phyloP scores from a whole-genome alignment of 2,797 vertebrate species.

The Siniperca obscura region DNA sequence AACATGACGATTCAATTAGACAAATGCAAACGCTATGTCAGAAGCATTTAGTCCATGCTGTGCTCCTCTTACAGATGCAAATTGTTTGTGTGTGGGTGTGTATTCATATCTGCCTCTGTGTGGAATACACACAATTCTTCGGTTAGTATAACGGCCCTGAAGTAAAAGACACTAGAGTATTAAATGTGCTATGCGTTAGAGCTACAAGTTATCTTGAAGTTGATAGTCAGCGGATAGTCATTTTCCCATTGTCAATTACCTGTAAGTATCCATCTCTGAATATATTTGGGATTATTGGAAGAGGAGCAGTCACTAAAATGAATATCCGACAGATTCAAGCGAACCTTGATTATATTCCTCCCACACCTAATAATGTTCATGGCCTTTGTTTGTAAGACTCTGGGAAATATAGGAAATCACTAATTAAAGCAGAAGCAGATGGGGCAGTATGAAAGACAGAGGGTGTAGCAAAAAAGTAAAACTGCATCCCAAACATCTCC shows the following conservation, averaged over 20 bases:
- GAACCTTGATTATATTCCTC: constrained; percentile 7
- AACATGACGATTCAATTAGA: constrained; percentile 63
- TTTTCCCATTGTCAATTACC: constrained; percentile 10
- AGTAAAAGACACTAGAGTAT: constrained; percentile 26
- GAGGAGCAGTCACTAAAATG: background rate
- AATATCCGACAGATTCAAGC: constrained; percentile 1
- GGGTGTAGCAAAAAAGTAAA: background rate
- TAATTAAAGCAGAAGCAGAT: constrained; percentile 21
- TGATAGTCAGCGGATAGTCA: constrained; percentile 1
- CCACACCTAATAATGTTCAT: constrained; percentile 11
- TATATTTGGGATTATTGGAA: constrained; percentile 16
- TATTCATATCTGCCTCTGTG: constrained; percentile 35
- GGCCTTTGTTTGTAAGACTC: constrained; percentile 15
- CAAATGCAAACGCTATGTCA: constrained; percentile 59
- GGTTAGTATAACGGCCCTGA: constrained; percentile 39
- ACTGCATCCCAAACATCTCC: background rate
- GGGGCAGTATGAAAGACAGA: background rate
- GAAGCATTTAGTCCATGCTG: constrained; percentile 57
- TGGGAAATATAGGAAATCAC: background rate
- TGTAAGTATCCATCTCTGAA: constrained; percentile 10
- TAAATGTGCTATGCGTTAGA: background rate
- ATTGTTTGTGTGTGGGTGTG: constrained; percentile 51
- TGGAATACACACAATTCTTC: constrained; percentile 47
- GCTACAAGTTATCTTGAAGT: background rate
- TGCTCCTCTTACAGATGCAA: constrained; percentile 50